Base-by-base conservation (phyloP, 2,888 invertebrate species). In the Girardia tigrina region DNA sequence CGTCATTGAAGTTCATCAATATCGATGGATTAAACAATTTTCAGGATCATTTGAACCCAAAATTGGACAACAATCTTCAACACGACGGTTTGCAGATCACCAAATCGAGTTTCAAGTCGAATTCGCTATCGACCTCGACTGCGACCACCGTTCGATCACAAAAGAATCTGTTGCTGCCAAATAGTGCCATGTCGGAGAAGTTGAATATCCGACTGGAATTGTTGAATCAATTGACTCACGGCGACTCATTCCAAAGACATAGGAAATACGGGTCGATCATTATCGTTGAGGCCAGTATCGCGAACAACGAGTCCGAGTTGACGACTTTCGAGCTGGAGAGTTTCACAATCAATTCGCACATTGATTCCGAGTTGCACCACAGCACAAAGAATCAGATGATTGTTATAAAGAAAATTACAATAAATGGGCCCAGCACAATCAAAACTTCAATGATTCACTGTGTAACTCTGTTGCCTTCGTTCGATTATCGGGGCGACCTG, bases 191-290 rank as follows among this genome's bases (percentile, higher is more conserved):
- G 56, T 56, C 56, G 4, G 56, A 56, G 23, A 56, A 56, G n/a
- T 56, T 56, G n/a, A 56, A 56, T 16, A 56, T 56, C 23, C 56
- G 56, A 20, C 23, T 23, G 4, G 56, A 56, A 56, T 20, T 56
- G 56, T 56, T 56, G 23, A 56, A 56, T 56, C 56, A 56, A n/a
- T 56, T 56, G 56, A 56, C n/a, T 56, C 56, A 56, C 56, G 23
- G 23, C 23, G 56, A 56, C 23, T 56, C 56, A n/a, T 56, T 56
- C 23, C 23, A 12, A n/a, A 56, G 23, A 20, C 56, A 56, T 6
- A 8, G 20, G 4, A 56, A 56, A 56, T 56, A 56, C n/a, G 56
- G 23, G 23, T 56, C 56, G 4, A n/a, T n/a, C n/a, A n/a, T n/a
- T n/a, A 56, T 56, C n/a, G 56, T 56, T n/a, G 56, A 56, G n/a